These are phyloP conservation scores for Campopleginae sp. DNA, from an alignment of 2,888 invertebrate species.

Conservation along the genomic window DNA sequence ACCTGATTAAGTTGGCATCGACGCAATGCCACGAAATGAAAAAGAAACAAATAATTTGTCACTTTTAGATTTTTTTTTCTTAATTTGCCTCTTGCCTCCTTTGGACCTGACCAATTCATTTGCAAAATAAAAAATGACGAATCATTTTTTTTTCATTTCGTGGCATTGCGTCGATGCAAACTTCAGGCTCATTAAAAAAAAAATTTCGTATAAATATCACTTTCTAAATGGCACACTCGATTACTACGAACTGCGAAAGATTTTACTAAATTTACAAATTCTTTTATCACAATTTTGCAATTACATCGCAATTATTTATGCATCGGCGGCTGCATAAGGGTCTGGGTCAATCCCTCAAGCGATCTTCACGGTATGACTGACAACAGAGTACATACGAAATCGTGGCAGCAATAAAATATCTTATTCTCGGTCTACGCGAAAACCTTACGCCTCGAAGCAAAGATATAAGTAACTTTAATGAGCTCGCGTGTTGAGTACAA, in stretches of 20 bases:
- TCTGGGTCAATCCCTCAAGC: neutral
- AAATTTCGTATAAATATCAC: too few species aligned
- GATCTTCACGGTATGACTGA: neutral
- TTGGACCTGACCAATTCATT: too few species aligned
- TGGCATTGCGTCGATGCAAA: too few species aligned
- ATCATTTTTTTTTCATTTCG: too few species aligned
- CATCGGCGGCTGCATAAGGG: slow-evolving; percentile 3
- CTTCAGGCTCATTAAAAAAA: too few species aligned
- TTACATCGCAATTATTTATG: neutral
- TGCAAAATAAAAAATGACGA: too few species aligned
- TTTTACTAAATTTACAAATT: neutral
- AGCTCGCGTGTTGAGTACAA: slow-evolving; percentile 61
- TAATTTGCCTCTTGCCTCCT: too few species aligned
- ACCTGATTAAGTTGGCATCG: too few species aligned
- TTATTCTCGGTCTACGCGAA: slow-evolving; percentile 21
- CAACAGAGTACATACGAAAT: neutral
- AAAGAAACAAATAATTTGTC: too few species aligned
- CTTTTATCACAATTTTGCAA: neutral
- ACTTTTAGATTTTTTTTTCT: too few species aligned
- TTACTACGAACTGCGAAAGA: neutral
- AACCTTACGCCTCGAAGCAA: slow-evolving; percentile 51
- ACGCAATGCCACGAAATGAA: too few species aligned
- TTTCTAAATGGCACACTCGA: too few species aligned
- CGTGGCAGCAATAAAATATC: slow-evolving; percentile 11
- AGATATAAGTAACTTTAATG: slow-evolving; percentile 55